These are phyloP conservation scores for Clupea harengus DNA, from an alignment of 2,113 vertebrate genomes.

Conservation along the genomic window DNA sequence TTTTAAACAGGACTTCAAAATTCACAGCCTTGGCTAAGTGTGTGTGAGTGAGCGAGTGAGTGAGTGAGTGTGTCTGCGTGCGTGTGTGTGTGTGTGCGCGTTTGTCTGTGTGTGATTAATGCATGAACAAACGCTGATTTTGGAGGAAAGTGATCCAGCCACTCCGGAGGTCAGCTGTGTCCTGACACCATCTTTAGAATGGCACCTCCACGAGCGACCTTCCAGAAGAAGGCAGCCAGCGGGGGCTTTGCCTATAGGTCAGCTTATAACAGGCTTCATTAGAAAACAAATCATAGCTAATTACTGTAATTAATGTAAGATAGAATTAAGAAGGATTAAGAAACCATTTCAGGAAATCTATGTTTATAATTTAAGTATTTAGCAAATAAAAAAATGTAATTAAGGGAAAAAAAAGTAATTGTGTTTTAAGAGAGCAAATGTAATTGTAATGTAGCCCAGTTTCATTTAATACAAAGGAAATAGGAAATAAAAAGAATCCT, in stretches of 20 bases:
- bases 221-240: background rate
- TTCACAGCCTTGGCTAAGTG: slow-evolving; percentile 75
- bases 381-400: background rate
- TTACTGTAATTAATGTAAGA: background rate
- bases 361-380: background rate
- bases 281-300: background rate
- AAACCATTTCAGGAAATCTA: background rate
- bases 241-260: background rate
- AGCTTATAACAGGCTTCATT: background rate
- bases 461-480: too few species aligned
- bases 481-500: background rate
- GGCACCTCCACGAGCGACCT: background rate
- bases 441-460: background rate
- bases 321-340: background rate
- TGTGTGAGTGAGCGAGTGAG: slow-evolving; percentile 70
- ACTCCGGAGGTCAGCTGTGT: background rate
- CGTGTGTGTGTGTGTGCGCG: slow-evolving; percentile 18
- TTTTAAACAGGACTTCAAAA: slow-evolving; percentile 71
- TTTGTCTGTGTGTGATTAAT: slow-evolving; percentile 3
- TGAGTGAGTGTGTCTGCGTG: slow-evolving; percentile 51
- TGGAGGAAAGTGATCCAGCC: too few species aligned
- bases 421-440: background rate
- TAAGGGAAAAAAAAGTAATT: background rate
- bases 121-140: background rate
- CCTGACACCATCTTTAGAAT: background rate